Conservation (phyloP, 2,888 invertebrate genomes). For the Criorhina ranunculi region DNA sequence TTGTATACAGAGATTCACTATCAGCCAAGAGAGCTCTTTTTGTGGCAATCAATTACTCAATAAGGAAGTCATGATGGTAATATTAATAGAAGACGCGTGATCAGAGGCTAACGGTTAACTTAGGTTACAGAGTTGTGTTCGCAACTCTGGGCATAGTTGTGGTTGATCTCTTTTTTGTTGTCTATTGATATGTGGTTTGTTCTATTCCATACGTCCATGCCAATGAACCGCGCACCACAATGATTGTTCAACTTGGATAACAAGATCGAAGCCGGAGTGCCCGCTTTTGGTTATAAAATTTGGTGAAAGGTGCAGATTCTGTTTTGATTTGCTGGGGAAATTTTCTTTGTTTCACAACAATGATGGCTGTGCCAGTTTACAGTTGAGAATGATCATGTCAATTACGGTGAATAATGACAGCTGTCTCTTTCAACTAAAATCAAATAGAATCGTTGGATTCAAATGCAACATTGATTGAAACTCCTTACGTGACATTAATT, state of each 20-base stretch:
- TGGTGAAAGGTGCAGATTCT: constrained; percentile 54
- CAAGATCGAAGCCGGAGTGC: constrained; percentile 40
- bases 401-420: constrained; percentile 14
- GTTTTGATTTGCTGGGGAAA: constrained; percentile 10
- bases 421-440: not conserved
- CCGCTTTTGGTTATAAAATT: constrained; percentile 20
- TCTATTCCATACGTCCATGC: constrained; percentile 44
- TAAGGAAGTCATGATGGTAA: constrained; percentile 78
- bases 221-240: constrained; percentile 44
- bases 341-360: constrained; percentile 31
- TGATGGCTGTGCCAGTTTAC: not conserved
- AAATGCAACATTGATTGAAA: not conserved
- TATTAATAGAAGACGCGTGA: constrained; percentile 78
- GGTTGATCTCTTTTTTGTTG: constrained; percentile 43
- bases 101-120: constrained; percentile 73
- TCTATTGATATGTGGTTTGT: constrained; percentile 27
- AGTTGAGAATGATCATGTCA: constrained; percentile 2
- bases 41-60: constrained; percentile 79
- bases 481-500: constrained; percentile 3
- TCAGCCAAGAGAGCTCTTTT: constrained; percentile 60
- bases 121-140: constrained; percentile 44
- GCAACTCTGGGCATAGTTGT: constrained; percentile 16
- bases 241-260: constrained; percentile 55
- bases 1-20: constrained; percentile 66
- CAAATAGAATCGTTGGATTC: too few relatives aligned